Base-by-base conservation (phyloP, 2,797 vertebrate genomes). In the Aeoliscus strigatus region DNA sequence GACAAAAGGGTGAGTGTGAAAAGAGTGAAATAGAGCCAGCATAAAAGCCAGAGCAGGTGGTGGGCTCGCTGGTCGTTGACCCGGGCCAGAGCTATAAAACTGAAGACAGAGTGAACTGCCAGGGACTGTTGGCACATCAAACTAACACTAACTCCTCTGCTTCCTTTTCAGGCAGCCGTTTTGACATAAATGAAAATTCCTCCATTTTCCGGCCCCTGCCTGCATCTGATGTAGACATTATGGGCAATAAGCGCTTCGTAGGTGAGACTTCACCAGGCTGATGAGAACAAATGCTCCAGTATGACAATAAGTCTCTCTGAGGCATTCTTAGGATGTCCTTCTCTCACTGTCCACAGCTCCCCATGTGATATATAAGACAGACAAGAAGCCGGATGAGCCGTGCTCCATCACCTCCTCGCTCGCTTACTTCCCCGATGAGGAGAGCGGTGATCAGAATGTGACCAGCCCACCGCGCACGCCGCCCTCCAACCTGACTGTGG, bases 381-480 rank as follows among this genome's bases (percentile, higher is more conserved):
- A 85, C 38, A 99, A 98, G 60, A 84, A 87, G 27, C 91, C 91
- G 0, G 66, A 91, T 11, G 89, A 89, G 37, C 96, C 96, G 0
- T 99, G 96, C 70, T 98, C 96, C 21, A 93, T 99, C 80, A 99
- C 95, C 3, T 86, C 91, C 27, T 91, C 94, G 2, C 75, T 98
- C n/a, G 64, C 83, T 38, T 87, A 88, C 64, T 99, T 99, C 68
- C 87, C 92, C 1, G 84, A 90, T 33, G 93, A 97, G 53, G 92
- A 94, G 28, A 75, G 18, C 9, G 43, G 32, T 1, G 87, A 82
- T 63, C 80, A 79, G 29, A 93, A 91, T 27, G 84, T 90, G 47
- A 90, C 88, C 2, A 84, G 60, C 30, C 87, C 93, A 29, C 96
- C 96, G 0, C 88, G 88, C 30, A 70, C 83, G 11, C 89, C 93